phyloP scores from a whole-genome alignment of 1,140 invertebrate genomes.

The Drosophila equinoxialis region DNA sequence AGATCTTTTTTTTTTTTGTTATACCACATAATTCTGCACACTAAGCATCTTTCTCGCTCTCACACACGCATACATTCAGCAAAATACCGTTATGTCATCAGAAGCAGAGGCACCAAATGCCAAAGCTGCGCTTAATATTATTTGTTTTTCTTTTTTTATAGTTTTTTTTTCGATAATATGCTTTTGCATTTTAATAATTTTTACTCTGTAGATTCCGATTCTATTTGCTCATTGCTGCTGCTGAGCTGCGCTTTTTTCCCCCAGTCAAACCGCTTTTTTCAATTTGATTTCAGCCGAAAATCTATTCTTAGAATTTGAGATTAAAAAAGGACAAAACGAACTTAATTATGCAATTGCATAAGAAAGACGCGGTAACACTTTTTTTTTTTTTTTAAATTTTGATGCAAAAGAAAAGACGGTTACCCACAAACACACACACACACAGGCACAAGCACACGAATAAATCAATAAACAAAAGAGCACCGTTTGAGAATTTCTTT shows the following conservation, averaged over 20 bases:
- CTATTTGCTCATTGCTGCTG: conserved; percentile 33
- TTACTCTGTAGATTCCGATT: conserved; percentile 65
- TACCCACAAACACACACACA: conserved; percentile 24
- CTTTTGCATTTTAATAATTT: conserved; percentile 47
- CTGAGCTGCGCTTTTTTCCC: conserved; percentile 25
- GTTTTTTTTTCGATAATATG: neutral
- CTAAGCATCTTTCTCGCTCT: conserved; percentile 10
- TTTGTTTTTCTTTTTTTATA: conserved; percentile 44
- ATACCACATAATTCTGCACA: conserved; percentile 22
- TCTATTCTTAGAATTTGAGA: conserved; percentile 38
- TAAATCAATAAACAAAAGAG: conserved; percentile 55
- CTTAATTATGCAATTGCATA: conserved; percentile 61
- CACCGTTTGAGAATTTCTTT: conserved; percentile 41
- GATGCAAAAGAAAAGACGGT: conserved; percentile 19
- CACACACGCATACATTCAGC: conserved; percentile 18
- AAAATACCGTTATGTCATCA: conserved; percentile 70
- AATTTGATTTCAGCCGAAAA: conserved; percentile 33
- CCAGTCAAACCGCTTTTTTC: conserved; percentile 27
- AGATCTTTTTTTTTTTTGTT: conserved; percentile 30
- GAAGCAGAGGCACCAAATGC: conserved; percentile 31
- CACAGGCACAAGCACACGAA: conserved; percentile 20
- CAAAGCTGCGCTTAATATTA: conserved; percentile 63
- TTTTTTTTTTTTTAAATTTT: neutral
- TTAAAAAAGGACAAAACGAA: neutral
- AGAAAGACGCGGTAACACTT: conserved; percentile 30